These are phyloP conservation scores for Coenobita brevimanus DNA, from an alignment of 1,140 invertebrate species.

Conservation along the genomic window DNA sequence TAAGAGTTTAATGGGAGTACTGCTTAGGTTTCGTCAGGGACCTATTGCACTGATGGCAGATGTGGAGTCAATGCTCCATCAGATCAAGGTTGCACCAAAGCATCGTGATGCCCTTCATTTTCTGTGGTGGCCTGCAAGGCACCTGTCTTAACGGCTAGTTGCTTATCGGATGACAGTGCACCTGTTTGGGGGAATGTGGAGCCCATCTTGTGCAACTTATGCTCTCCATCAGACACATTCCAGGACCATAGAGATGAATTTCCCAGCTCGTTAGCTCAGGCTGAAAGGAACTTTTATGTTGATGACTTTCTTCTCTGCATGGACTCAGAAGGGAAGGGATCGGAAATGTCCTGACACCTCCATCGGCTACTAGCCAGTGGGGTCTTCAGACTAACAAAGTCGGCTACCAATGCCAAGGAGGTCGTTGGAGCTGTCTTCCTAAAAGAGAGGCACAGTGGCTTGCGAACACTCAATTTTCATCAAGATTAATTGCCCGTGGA, in stretches of 20 bases:
- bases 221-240: neutral
- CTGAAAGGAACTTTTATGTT: neutral
- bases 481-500: neutral
- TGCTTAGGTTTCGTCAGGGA: neutral
- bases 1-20: neutral
- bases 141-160: neutral
- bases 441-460: no score
- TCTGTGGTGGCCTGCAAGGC: neutral
- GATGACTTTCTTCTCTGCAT: neutral
- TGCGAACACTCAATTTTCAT: no score
- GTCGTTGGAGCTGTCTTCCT: no score
- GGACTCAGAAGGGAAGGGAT: no score
- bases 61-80: slow-evolving; percentile 15
- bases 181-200: slow-evolving; percentile 5
- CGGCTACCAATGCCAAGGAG: no score
- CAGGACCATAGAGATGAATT: neutral
- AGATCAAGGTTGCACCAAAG: neutral
- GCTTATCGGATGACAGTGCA: slow-evolving; percentile 12
- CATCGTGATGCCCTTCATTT: neutral
- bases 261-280: neutral
- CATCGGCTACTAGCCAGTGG: no score
- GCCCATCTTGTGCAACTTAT: neutral
- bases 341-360: neutral
- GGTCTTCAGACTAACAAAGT: no score
- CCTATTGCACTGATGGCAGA: neutral